Evolutionary conservation across 2,113 vertebrate species (phyloP).

Genomic region (Choloepus hoffmanni): DNA sequence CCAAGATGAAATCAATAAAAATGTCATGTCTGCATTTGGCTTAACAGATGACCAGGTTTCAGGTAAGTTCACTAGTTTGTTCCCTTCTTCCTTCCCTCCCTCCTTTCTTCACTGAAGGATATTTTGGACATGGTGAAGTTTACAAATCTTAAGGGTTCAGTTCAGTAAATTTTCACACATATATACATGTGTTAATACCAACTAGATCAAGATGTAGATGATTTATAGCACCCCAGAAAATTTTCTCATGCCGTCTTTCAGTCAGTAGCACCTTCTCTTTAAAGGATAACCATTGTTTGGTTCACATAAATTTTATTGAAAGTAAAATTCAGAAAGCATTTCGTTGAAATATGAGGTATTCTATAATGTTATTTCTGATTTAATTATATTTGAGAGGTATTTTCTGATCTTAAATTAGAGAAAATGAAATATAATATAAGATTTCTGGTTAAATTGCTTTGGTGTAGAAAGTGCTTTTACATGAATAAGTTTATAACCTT

Average conservation of each 20-base stretch:
- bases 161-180: background rate
- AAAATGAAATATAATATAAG: conserved; percentile 28
- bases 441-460: conserved; percentile 52
- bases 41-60: conserved; percentile 95
- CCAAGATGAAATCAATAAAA: conserved; percentile 99
- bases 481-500: conserved; percentile 34
- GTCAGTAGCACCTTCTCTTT: background rate
- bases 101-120: background rate
- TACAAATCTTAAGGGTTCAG: background rate
- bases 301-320: conserved; percentile 45
- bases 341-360: background rate
- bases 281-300: background rate
- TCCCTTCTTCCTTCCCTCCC: background rate
- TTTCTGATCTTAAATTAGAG: conserved; percentile 17
- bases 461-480: background rate
- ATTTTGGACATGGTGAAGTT: conserved; percentile 27
- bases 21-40: conserved; percentile 98
- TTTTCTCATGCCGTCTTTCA: background rate
- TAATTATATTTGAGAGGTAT: conserved; percentile 18
- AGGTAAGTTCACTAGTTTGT: conserved; percentile 86
- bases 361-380: conserved; percentile 35
- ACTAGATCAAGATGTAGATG: background rate
- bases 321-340: background rate
- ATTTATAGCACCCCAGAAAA: background rate
- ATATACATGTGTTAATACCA: background rate